phyloP scores from a whole-genome alignment of 2,888 invertebrate genomes.

The Pseudanteris insignis region DNA sequence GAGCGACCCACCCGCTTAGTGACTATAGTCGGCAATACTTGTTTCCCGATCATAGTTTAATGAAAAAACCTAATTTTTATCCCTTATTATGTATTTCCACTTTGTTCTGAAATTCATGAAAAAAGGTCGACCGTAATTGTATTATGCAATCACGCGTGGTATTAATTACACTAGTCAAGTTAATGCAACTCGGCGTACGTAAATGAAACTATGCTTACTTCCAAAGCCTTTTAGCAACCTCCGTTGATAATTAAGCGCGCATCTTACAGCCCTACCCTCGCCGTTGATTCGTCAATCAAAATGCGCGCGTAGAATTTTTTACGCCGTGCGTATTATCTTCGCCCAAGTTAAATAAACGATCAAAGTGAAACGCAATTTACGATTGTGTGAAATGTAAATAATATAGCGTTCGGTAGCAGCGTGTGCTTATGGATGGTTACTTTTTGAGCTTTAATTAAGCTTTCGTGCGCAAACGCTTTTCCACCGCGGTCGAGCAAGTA shows the following conservation, averaged over 20 bases:
- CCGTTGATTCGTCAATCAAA: too few species aligned
- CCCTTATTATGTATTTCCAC: too few species aligned
- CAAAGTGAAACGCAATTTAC: conserved; percentile 19
- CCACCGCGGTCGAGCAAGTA: conserved; percentile 20
- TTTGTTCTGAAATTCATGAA: background rate
- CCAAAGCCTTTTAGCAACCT: background rate
- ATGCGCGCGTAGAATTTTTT: too few species aligned
- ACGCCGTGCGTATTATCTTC: conserved; percentile 14
- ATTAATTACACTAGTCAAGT: conserved; percentile 1
- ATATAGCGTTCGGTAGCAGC: conserved; percentile 10
- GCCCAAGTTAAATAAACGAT: conserved; percentile 13
- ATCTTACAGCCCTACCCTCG: too few species aligned
- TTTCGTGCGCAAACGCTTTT: conserved; percentile 27
- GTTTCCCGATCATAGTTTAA: too few species aligned
- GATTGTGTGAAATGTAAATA: conserved; percentile 31
- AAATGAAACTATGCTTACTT: background rate
- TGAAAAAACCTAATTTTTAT: too few species aligned
- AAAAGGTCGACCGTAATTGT: background rate
- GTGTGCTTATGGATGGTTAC: conserved; percentile 20
- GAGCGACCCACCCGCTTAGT: too few species aligned
- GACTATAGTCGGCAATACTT: too few species aligned
- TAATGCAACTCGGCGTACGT: background rate
- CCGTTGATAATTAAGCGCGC: background rate
- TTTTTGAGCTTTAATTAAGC: conserved; percentile 36
- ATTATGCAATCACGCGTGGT: background rate